Conservation (phyloP, 1,140 invertebrate genomes). For the Lutraria rhynchaena region DNA sequence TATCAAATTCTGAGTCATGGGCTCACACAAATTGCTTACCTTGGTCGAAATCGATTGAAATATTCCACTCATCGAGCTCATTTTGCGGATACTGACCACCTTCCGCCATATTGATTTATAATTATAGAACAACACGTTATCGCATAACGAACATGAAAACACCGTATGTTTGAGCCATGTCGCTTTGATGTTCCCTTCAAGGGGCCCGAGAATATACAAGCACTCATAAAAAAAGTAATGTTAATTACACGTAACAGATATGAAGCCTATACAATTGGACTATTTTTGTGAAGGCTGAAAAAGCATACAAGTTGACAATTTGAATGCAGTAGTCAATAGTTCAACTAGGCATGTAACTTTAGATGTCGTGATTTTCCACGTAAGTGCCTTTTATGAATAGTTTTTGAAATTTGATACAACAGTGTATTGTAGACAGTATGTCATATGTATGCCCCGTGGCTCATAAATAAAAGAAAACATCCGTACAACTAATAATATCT, state of each 20-base stretch:
- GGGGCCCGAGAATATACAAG: background rate
- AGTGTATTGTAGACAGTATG: constrained; percentile 27
- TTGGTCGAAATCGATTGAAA: constrained; percentile 31
- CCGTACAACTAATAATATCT: constrained; percentile 15
- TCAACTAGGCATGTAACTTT: constrained; percentile 53
- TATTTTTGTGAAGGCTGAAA: constrained; percentile 32
- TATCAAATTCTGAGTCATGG: too few species aligned
- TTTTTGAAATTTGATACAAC: constrained; percentile 49
- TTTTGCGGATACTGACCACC: constrained; percentile 28
- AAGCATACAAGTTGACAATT: constrained; percentile 30
- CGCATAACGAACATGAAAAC: too few species aligned
- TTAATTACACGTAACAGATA: constrained; percentile 52
- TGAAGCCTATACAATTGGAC: constrained; percentile 23
- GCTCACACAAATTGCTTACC: too few species aligned
- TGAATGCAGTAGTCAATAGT: constrained; percentile 54
- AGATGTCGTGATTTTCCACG: constrained; percentile 52
- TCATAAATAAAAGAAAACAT: constrained; percentile 47
- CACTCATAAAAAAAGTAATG: constrained; percentile 37
- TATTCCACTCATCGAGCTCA: constrained; percentile 31
- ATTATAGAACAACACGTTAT: too few species aligned
- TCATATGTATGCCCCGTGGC: constrained; percentile 42
- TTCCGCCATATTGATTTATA: constrained; percentile 28
- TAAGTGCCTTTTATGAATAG: constrained; percentile 46
- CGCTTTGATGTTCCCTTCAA: too few species aligned
- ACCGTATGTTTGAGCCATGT: too few species aligned